Evolutionary conservation across 2,888 invertebrate species (phyloP).

Genomic region (Lasioglossum figueresi): DNA sequence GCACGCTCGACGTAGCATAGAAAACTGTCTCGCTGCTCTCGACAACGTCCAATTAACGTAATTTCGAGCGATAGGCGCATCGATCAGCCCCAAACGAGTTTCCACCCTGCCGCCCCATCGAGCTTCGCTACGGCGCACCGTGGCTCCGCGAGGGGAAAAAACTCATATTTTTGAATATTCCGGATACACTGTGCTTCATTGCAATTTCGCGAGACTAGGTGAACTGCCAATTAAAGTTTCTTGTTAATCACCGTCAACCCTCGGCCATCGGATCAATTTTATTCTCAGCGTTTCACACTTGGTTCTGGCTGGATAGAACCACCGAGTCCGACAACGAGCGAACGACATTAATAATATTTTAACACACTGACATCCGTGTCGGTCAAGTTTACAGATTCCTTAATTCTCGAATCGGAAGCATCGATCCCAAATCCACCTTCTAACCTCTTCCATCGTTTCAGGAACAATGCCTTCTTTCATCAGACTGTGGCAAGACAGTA

Average conservation of each 20-base stretch:
- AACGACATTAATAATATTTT: background rate
- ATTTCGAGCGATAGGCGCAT: conserved; percentile 74
- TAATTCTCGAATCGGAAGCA: background rate
- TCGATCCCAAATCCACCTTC: background rate
- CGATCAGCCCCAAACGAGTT: conserved; percentile 68
- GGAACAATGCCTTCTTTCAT: background rate
- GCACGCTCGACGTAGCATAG: conserved; percentile 63
- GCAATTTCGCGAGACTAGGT: background rate
- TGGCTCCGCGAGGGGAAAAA: background rate
- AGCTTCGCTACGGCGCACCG: conserved; percentile 17
- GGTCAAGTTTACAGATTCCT: background rate
- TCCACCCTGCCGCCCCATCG: conserved; percentile 33
- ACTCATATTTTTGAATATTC: background rate
- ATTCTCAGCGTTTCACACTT: background rate
- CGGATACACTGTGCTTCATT: background rate
- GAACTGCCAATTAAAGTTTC: background rate
- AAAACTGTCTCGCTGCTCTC: conserved; percentile 75
- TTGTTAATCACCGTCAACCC: no score
- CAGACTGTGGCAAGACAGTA: background rate
- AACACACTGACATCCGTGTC: background rate
- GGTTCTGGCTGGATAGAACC: background rate
- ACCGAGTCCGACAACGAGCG: background rate
- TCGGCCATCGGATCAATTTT: no score
- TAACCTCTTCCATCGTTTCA: background rate
- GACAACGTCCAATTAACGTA: conserved; percentile 79